A percentile compares a stretch with the other conserved stretches of the same genome.
These are phyloP conservation scores for Temnothorax nylanderi DNA, from an alignment of 1,140 invertebrate species.

Conservation along the genomic window DNA sequence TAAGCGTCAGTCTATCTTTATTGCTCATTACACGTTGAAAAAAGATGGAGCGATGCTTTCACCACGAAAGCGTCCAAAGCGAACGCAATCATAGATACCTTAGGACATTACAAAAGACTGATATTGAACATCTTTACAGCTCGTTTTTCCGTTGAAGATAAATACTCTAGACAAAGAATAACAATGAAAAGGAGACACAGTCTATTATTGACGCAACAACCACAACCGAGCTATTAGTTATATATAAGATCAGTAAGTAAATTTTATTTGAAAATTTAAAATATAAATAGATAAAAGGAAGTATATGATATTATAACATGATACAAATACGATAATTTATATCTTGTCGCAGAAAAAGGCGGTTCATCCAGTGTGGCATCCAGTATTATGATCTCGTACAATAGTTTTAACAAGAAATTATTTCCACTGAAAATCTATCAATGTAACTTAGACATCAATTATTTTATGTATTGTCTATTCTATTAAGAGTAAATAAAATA, in stretches of 20 bases:
- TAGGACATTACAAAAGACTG: not conserved
- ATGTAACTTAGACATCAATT: not conserved
- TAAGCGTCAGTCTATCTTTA: too few species aligned
- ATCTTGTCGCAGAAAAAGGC: not conserved
- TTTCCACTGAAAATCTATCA: not conserved
- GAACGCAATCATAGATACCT: not conserved
- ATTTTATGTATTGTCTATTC: not conserved
- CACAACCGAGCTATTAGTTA: conserved; percentile 88
- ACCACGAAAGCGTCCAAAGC: too few species aligned
- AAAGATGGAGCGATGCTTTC: too few species aligned
- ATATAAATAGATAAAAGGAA: not conserved
- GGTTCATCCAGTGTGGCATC: not conserved
- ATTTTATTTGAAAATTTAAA: conserved; percentile 7
- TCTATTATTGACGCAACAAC: conserved; percentile 94
- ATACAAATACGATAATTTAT: not conserved
- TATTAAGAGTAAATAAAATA: conserved; percentile 11
- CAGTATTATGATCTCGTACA: not conserved
- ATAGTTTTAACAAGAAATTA: not conserved
- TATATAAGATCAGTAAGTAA: not conserved
- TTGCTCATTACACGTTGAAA: too few species aligned
- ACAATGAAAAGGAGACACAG: conserved; percentile 96
- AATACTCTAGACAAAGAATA: conserved; percentile 96
- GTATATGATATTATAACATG: not conserved
- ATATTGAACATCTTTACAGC: conserved; percentile 87
- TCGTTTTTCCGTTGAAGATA: conserved; percentile 98